phyloP scores from a whole-genome alignment of 2,888 invertebrate species.

The Nematopogon swammerdamellus region DNA sequence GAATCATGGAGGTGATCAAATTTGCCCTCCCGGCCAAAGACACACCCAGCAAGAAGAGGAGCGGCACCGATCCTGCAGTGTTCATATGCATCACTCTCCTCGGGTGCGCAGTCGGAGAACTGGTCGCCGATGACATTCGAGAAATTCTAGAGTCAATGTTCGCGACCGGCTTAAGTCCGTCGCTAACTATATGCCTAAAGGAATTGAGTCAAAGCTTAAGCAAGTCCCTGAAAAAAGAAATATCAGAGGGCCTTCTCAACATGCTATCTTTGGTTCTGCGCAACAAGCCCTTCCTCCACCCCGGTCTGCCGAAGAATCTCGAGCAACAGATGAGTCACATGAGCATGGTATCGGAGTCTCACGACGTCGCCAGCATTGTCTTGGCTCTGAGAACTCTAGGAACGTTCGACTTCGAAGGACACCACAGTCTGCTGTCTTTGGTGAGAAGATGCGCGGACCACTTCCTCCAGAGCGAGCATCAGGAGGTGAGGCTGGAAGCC shows the following conservation, averaged over 20 bases:
- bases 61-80: constrained; percentile 79
- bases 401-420: constrained; percentile 86
- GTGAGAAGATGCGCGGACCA: constrained; percentile 90
- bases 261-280: constrained; percentile 89
- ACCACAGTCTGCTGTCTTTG: constrained; percentile 83
- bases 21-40: constrained; percentile 75
- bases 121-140: constrained; percentile 73
- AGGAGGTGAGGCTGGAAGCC: constrained; percentile 86
- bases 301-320: constrained; percentile 69
- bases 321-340: constrained; percentile 48
- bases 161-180: constrained; percentile 85
- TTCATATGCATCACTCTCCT: constrained; percentile 92
- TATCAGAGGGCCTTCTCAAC: constrained; percentile 88
- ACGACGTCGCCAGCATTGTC: constrained; percentile 81
- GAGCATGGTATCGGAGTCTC: constrained; percentile 50
- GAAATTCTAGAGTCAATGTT: constrained; percentile 90
- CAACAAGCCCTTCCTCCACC: constrained; percentile 80
- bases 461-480: constrained; percentile 86
- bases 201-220: constrained; percentile 88
- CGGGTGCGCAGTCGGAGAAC: constrained; percentile 80
- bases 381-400: constrained; percentile 91
- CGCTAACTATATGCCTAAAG: constrained; percentile 85
- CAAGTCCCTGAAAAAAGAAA: constrained; percentile 81
- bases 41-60: constrained; percentile 70
- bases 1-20: constrained; percentile 82